Percentiles rank a stretch among this genome's conserved stretches.
Evolutionary conservation across 1,140 invertebrate genomes (phyloP).

Genomic region (Neodiprion fabricii): DNA sequence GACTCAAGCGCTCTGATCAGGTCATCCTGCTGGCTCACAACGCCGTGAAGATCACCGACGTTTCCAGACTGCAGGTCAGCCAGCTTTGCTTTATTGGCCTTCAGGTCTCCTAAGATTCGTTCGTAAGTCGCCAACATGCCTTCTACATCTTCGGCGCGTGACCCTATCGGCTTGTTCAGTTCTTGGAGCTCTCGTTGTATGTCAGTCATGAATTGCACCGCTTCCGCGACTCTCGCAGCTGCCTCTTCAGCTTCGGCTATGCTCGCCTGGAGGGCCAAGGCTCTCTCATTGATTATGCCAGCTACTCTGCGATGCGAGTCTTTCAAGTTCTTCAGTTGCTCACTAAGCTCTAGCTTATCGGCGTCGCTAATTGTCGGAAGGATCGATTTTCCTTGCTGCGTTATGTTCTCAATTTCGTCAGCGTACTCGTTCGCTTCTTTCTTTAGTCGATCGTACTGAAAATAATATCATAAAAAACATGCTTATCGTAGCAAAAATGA

Average conservation of each 20-base stretch:
- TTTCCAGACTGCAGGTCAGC: constrained; percentile 79
- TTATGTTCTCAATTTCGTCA: constrained; percentile 74
- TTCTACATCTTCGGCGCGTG: constrained; percentile 84
- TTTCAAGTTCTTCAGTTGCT: constrained; percentile 77
- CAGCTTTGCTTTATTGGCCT: constrained; percentile 80
- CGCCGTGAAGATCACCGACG: constrained; percentile 76
- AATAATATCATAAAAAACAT: constrained; percentile 26
- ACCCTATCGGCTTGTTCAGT: constrained; percentile 84
- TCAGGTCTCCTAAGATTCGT: constrained; percentile 78
- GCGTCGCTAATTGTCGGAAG: constrained; percentile 82
- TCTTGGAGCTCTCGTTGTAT: constrained; percentile 85
- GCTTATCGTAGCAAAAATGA: constrained; percentile 16
- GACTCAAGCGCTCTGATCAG: constrained; percentile 82
- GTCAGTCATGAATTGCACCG: constrained; percentile 77
- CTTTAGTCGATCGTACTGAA: constrained; percentile 76
- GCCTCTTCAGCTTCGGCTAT: constrained; percentile 82
- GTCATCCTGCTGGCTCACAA: constrained; percentile 84
- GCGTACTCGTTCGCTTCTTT: constrained; percentile 76
- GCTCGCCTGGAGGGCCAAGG: constrained; percentile 72
- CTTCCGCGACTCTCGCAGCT: constrained; percentile 78
- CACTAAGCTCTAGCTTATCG: constrained; percentile 81
- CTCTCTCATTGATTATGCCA: constrained; percentile 77
- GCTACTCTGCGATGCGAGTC: constrained; percentile 78
- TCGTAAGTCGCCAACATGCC: constrained; percentile 80
- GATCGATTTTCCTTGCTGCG: constrained; percentile 81